These are phyloP conservation scores for Strigops habroptila DNA, from an alignment of 2,113 vertebrate species.

Conservation along the genomic window DNA sequence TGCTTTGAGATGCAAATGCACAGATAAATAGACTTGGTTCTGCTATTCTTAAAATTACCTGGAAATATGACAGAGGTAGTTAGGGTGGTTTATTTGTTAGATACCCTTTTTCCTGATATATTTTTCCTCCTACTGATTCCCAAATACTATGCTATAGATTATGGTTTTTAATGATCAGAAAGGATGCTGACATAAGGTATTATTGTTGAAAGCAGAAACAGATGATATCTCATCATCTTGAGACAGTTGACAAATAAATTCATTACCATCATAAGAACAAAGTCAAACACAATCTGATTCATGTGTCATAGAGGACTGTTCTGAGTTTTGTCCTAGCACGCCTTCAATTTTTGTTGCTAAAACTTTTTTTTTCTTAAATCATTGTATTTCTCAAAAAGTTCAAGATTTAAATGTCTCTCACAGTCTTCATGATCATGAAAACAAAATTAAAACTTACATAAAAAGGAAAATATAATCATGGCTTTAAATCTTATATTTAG, in stretches of 20 bases:
- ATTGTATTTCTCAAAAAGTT: neutral
- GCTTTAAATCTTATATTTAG: constrained; percentile 15
- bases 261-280: neutral
- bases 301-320: neutral
- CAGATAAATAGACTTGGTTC: neutral
- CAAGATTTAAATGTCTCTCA: neutral
- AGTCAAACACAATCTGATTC: neutral
- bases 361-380: neutral
- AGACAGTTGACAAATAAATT: neutral
- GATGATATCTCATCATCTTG: neutral
- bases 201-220: neutral
- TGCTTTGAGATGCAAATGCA: neutral
- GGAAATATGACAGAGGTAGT: neutral
- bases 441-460: constrained; percentile 15
- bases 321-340: neutral
- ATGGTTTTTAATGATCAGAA: neutral
- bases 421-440: neutral
- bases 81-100: neutral
- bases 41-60: neutral
- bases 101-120: neutral
- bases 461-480: constrained; percentile 18
- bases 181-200: neutral
- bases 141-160: neutral
- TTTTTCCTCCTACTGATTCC: neutral
- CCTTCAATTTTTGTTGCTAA: neutral